Conservation (phyloP, 2,888 invertebrate genomes). For the Morpho achilles region DNA sequence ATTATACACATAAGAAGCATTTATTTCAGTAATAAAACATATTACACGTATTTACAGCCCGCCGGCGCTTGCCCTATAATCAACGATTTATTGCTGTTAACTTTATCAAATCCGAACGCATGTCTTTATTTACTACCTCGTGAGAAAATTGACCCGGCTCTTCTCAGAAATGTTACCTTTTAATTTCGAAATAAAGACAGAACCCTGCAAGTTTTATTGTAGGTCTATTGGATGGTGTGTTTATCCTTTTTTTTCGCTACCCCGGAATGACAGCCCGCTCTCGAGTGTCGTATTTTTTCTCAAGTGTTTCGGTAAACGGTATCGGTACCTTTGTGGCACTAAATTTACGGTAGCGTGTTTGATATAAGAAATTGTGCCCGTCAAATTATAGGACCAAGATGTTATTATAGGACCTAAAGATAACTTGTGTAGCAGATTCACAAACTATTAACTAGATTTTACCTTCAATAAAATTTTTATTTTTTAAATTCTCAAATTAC, state of each 20-base stretch:
- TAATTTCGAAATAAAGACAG: slow-evolving; percentile 70
- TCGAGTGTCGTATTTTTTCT: slow-evolving; percentile 39
- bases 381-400: slow-evolving; percentile 32
- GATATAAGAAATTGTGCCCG: slow-evolving; percentile 28
- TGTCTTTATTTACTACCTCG: slow-evolving; percentile 47
- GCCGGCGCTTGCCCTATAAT: slow-evolving; percentile 67
- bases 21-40: slow-evolving; percentile 61
- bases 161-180: slow-evolving; percentile 68
- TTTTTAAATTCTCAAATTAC: too few relatives aligned
- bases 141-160: slow-evolving; percentile 57
- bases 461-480: too few relatives aligned
- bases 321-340: slow-evolving; percentile 29
- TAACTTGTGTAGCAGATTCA: slow-evolving; percentile 3
- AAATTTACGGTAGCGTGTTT: slow-evolving; percentile 24
- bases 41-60: slow-evolving; percentile 61
- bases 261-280: slow-evolving; percentile 33
- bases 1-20: slow-evolving; percentile 37
- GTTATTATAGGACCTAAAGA: slow-evolving; percentile 45
- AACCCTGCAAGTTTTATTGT: slow-evolving; percentile 67
- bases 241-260: slow-evolving; percentile 51
- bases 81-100: slow-evolving; percentile 69
- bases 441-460: neutral
- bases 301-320: slow-evolving; percentile 45
- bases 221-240: slow-evolving; percentile 56
- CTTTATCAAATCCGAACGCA: slow-evolving; percentile 60